Conservation (phyloP, 2,888 invertebrate genomes). For the Macrophya alboannulata region DNA sequence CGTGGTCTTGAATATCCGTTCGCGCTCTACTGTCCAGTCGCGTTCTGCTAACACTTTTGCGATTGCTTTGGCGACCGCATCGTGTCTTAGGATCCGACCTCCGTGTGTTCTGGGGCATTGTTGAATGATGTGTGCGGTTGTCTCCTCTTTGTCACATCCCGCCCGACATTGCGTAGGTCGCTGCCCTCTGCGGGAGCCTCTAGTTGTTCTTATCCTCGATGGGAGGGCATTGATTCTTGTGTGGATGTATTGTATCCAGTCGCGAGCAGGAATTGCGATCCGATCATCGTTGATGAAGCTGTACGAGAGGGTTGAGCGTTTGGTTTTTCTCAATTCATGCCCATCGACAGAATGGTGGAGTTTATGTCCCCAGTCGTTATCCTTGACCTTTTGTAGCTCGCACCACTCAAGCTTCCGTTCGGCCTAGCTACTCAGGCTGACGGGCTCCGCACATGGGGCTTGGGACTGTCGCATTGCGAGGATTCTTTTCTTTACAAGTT, state of each 20-base stretch:
- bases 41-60: constrained; percentile 60
- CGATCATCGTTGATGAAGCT: constrained; percentile 59
- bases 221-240: constrained; percentile 70
- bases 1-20: constrained; percentile 64
- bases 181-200: constrained; percentile 60
- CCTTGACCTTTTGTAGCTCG: too few relatives aligned
- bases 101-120: constrained; percentile 70
- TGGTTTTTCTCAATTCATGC: too few relatives aligned
- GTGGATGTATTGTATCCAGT: constrained; percentile 70
- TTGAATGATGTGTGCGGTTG: constrained; percentile 69
- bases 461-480: background rate
- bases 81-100: constrained; percentile 70
- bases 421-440: too few relatives aligned
- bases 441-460: too few relatives aligned
- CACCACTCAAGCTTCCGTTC: too few relatives aligned
- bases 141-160: constrained; percentile 67
- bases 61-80: constrained; percentile 64
- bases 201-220: constrained; percentile 63
- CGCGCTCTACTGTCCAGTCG: constrained; percentile 67
- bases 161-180: constrained; percentile 64
- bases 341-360: too few relatives aligned
- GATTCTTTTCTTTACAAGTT: background rate
- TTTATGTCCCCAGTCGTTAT: too few relatives aligned
- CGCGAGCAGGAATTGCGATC: constrained; percentile 66
- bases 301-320: constrained; percentile 33